Conservation (phyloP, 2,888 invertebrate genomes). For the Rotaria magnacalcarata region DNA sequence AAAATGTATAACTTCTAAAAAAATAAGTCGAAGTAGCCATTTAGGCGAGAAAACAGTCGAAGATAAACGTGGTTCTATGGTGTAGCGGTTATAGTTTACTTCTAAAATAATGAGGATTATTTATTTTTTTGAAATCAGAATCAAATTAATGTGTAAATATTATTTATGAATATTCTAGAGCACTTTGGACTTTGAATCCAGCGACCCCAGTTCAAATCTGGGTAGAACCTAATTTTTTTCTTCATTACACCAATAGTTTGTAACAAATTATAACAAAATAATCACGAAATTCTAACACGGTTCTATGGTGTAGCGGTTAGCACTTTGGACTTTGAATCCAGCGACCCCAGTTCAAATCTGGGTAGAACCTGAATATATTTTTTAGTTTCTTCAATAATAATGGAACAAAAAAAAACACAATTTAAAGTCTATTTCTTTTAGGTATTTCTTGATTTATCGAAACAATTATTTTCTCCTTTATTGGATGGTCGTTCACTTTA, state of each 20-base stretch:
- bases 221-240: neutral
- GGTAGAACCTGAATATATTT: neutral
- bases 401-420: too few relatives aligned
- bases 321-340: slow-evolving; percentile 24
- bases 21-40: too few relatives aligned
- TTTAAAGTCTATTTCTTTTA: neutral
- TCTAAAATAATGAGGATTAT: too few relatives aligned
- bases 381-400: too few relatives aligned
- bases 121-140: too few relatives aligned
- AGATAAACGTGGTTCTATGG: too few relatives aligned
- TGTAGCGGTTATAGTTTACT: too few relatives aligned
- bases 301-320: neutral
- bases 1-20: too few relatives aligned
- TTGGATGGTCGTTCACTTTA: neutral
- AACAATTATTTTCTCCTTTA: neutral
- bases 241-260: neutral
- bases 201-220: slow-evolving; percentile 24
- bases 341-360: slow-evolving; percentile 24
- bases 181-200: slow-evolving; percentile 24
- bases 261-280: too few relatives aligned
- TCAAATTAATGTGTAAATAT: too few relatives aligned
- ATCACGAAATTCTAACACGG: too few relatives aligned
- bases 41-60: too few relatives aligned
- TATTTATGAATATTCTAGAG: neutral
- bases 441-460: slow-evolving; percentile 9